Evolutionary conservation across 1,140 invertebrate genomes (phyloP).

Genomic region (Pollicipes pollicipes): DNA sequence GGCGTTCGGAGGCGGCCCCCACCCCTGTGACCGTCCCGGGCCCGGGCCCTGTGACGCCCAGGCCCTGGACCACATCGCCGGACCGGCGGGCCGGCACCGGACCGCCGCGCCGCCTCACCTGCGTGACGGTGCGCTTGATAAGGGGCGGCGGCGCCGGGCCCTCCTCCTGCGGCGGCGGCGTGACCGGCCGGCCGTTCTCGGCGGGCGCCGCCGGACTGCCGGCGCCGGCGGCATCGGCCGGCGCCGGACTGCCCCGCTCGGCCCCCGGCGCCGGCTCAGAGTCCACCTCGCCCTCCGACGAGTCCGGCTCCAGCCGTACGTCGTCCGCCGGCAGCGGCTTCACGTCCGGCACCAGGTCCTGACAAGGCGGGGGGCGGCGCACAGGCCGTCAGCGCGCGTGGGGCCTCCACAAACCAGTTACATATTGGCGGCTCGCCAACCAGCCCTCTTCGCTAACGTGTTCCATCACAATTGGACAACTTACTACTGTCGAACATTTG

Average conservation of each 20-base stretch:
- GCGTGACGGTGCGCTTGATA: slow-evolving; percentile 20
- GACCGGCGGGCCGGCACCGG: slow-evolving; percentile 9
- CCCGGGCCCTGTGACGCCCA: no score
- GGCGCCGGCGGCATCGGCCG: slow-evolving; percentile 16
- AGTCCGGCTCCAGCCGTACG: slow-evolving; percentile 26
- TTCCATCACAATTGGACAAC: no score
- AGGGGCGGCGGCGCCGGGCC: slow-evolving; percentile 14
- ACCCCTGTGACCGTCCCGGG: no score
- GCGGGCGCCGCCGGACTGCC: neutral
- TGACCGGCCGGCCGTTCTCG: slow-evolving; percentile 15
- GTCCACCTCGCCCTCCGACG: slow-evolving; percentile 26
- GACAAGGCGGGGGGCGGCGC: neutral
- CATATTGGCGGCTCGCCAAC: no score
- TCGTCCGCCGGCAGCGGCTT: slow-evolving; percentile 28
- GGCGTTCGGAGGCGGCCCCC: no score
- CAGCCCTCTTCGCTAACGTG: no score
- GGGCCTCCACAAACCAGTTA: no score
- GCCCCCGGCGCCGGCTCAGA: slow-evolving; percentile 11
- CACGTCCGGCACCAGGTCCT: slow-evolving; percentile 15
- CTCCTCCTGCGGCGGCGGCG: slow-evolving; percentile 19
- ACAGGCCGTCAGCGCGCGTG: no score
- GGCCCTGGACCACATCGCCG: slow-evolving; percentile 15
- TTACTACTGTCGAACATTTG: no score
- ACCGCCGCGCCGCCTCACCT: slow-evolving; percentile 10
- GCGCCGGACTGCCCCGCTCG: slow-evolving; percentile 12